Base-by-base conservation (phyloP, 2,797 vertebrate species). In the Myotis planiceps region DNA sequence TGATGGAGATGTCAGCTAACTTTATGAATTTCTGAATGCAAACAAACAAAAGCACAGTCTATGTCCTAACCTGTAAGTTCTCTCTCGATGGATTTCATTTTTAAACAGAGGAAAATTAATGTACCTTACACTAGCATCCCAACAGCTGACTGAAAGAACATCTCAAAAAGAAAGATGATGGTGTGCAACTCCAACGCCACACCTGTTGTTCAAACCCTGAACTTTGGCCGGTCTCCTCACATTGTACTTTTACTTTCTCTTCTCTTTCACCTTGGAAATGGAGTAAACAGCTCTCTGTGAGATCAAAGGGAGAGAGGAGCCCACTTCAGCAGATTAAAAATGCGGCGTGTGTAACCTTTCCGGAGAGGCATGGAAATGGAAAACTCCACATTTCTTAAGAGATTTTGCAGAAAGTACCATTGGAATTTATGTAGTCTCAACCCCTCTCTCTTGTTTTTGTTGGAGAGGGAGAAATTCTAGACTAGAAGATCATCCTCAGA, bases 391-490 rank as follows among this genome's bases (percentile, higher is more conserved):
- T 58, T 88, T 93, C 90, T 94, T 53, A 55, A n/a, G 76, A 82
- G 84, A 88, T 90, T 66, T 72, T 25, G 9, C 12, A 68, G 87
- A 34, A 97, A 96, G 94, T 89, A 18, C 47, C 53, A 47, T 3
- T 85, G 58, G 66, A 90, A 83, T 88, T 65, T 49, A 94, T 19
- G 63, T 53, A 71, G 49, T 69, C 80, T 92, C 23, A 63, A 29
- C 34, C 65, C 74, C 37, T 84, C n/a, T 63, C 60, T 51, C 47
- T 91, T 66, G 53, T 49, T 87, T 91, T 76, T 69, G 34, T 76
- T 55, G 47, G 37, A 85, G 72, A 68, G 82, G 63, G 39, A 94
- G 86, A 95, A 94, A 95, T 94, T 96, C 93, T 92, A 90, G 92
- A 92, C 80, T 82, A 89, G 86, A 93, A 88, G 90, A 68, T 95